These are phyloP conservation scores for Gallinago jamesoni DNA, from an alignment of 2,113 vertebrate genomes.

Conservation along the genomic window DNA sequence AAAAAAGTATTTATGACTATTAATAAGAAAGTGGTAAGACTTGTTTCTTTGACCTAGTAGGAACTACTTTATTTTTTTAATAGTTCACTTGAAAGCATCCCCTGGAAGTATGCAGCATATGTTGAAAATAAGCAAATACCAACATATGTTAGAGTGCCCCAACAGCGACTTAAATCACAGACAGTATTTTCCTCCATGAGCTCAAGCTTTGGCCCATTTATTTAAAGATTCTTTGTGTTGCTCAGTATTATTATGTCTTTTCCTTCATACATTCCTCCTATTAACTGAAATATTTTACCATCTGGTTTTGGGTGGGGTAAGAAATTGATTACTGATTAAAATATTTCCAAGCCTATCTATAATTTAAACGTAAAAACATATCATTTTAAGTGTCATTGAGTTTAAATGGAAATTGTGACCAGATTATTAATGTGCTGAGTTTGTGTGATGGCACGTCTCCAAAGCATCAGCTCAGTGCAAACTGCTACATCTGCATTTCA, in stretches of 20 bases:
- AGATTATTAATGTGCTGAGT: constrained; percentile 29
- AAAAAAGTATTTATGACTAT: neutral
- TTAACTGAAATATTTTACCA: constrained; percentile 28
- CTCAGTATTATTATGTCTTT: neutral
- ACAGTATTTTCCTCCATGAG: neutral
- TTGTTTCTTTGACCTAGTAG: neutral
- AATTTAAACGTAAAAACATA: constrained; percentile 6
- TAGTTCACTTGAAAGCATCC: neutral
- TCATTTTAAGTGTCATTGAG: constrained; percentile 18
- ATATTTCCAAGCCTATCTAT: constrained; percentile 30
- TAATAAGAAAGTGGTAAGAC: neutral
- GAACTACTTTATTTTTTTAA: neutral
- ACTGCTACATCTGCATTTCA: constrained; percentile 43
- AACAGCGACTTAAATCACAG: neutral
- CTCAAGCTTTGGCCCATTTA: neutral
- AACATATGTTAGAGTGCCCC: neutral
- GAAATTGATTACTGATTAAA: constrained; percentile 55
- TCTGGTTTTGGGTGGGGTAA: constrained; percentile 58
- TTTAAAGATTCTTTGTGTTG: neutral
- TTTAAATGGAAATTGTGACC: constrained; percentile 52
- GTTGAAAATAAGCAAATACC: neutral
- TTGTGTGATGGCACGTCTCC: constrained; percentile 38
- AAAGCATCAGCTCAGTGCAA: constrained; percentile 39
- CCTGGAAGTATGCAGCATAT: neutral
- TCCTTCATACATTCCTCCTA: neutral